Base-by-base conservation (phyloP, 2,888 invertebrate genomes). In the Xestia xanthographa region DNA sequence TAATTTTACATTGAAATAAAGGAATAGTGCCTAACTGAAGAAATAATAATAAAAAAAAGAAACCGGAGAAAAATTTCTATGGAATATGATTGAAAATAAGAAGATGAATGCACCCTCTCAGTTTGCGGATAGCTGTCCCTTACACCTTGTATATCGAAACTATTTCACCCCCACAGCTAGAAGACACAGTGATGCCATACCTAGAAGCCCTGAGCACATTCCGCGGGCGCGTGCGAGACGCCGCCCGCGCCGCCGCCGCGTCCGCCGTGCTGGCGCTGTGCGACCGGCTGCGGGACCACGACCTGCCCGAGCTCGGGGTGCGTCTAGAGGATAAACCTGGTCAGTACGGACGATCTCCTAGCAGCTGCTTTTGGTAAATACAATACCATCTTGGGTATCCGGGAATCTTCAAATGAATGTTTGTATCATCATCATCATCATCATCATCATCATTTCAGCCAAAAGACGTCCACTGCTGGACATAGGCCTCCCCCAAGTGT, bases 311-410 rank as follows among this genome's bases (percentile, higher is more conserved):
- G 87, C 97, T 99, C 38, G 99, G 99, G 22, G 99, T 99, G 5
- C 97, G 99, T 5, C 96, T 99, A 14, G 99, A 99, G 95, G 99
- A 99, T 93, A 97, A 97, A 84, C 98, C 98, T 86, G 98, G 98
- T 97, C 58, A 29, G 71, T 53, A 56, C 3, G 6, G 22, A n/a
- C 0, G 2, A 6, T n/a, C 8, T 14, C 20, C 14, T 14, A 5
- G 1, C 6, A 12, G 22, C 62, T 38, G 1, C 12, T 5, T 22
- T 60, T 34, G 11, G 9, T 20, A 5, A 20, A 5, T 17, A 2
- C n/a, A 65, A 65, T 65, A 26, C 34, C 1, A 63, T 41, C 12
- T 45, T 26, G 26, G 12, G 26, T 29, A 45, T 22, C 26, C 20
- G 14, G 4, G 6, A 43, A 41, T 62, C 11, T 11, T 5, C 20